These are phyloP conservation scores for Axea sp. DNA, from an alignment of 2,888 invertebrate genomes.

Conservation along the genomic window DNA sequence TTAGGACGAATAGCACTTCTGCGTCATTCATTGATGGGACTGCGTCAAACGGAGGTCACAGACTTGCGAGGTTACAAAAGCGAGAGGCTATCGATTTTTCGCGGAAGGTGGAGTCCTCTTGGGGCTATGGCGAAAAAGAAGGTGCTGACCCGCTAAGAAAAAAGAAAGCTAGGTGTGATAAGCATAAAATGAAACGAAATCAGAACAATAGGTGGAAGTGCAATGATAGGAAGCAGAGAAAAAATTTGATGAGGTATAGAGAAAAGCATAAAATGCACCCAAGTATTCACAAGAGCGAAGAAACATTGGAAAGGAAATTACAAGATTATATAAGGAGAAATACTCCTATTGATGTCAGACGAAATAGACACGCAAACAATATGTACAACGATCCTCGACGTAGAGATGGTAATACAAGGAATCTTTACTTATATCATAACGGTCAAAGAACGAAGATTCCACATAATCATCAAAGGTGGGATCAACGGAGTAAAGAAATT, in stretches of 20 bases:
- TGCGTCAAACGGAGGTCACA: conserved; percentile 50
- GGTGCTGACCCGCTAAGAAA: conserved; percentile 53
- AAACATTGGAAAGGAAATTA: conserved; percentile 44
- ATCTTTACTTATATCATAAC: conserved; percentile 6
- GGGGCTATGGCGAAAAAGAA: conserved; percentile 74
- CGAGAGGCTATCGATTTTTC: conserved; percentile 65
- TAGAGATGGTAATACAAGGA: background rate
- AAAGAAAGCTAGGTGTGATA: conserved; percentile 9
- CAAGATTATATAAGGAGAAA: conserved; percentile 61
- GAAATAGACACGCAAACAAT: conserved; percentile 18
- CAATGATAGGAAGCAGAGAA: conserved; percentile 24
- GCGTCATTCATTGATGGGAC: conserved; percentile 42
- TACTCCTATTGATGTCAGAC: conserved; percentile 54
- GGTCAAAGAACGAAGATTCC: conserved; percentile 5
- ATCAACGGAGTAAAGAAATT: background rate
- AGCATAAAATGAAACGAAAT: conserved; percentile 58
- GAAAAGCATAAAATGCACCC: conserved; percentile 39
- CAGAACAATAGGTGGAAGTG: conserved; percentile 57
- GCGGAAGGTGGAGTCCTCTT: conserved; percentile 57
- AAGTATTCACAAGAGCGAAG: conserved; percentile 52
- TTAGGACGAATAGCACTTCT: conserved; percentile 38
- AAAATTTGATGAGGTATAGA: conserved; percentile 32
- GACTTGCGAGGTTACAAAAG: conserved; percentile 54
- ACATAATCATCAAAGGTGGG: background rate
- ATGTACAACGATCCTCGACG: conserved; percentile 1